Percentiles rank a stretch among this genome's conserved stretches.
Evolutionary conservation across 1,140 invertebrate species (phyloP).

Genomic region (Zaprionus taronus): DNA sequence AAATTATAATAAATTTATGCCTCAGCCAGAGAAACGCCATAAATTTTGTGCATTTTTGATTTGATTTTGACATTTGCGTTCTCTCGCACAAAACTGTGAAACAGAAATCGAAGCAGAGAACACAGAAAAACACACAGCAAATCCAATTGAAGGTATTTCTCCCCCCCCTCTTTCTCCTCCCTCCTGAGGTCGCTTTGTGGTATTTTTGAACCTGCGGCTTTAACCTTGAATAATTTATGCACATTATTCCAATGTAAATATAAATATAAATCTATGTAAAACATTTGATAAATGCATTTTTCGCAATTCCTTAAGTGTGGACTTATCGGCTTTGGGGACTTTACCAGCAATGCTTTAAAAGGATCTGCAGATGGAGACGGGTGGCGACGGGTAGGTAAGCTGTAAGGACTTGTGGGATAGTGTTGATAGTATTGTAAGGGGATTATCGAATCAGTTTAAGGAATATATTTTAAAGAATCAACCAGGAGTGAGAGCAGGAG

Average conservation of each 20-base stretch:
- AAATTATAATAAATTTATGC: constrained; percentile 80
- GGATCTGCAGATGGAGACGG: neutral
- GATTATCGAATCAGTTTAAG: neutral
- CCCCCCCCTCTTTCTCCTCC: neutral
- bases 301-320: constrained; percentile 1
- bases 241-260: constrained; percentile 41
- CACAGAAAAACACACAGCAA: constrained; percentile 2
- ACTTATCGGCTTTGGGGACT: constrained; percentile 1
- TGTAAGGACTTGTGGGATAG: neutral
- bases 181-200: constrained; percentile 37
- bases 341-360: neutral
- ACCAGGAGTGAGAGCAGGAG: neutral
- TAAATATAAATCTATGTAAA: constrained; percentile 6
- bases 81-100: constrained; percentile 41
- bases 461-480: neutral
- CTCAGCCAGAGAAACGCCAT: constrained; percentile 41
- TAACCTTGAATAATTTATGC: constrained; percentile 49
- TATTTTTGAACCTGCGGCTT: constrained; percentile 22
- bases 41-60: constrained; percentile 74
- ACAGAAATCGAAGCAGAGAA: constrained; percentile 9
- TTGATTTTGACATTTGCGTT: constrained; percentile 77
- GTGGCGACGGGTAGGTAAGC: neutral
- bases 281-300: constrained; percentile 61
- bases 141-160: constrained; percentile 2
- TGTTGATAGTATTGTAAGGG: neutral